Base-by-base conservation (phyloP, 2,888 invertebrate species). In the Pollenia angustigena region DNA sequence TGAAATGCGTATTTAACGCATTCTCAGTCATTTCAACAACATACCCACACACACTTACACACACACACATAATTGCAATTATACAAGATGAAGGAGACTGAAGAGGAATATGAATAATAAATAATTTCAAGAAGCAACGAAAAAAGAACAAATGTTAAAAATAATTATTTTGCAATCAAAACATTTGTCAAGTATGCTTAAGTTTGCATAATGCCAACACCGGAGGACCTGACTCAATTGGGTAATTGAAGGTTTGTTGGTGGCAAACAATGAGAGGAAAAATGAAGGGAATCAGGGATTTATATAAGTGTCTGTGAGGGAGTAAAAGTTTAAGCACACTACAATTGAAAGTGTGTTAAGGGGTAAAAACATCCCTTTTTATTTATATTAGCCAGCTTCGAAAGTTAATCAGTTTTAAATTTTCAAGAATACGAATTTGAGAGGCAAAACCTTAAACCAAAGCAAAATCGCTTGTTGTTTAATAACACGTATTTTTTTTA, bases 81-180 rank as follows among this genome's bases (percentile, higher is more conserved):
- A 23, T 4, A 40, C 18, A 11, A 44, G 58, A 42, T 23, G n/a
- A 66, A 48, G 56, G n/a, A 60, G 16, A 69, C 60, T 56, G 12
- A 16, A 62, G 16, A 42, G 52, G 23, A 46, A 66, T 56, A 56
- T 40, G 64, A 50, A 62, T 74, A 75, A 75, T 69, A 85, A 71
- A 16, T 46, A 40, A 54, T 50, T 71, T 54, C 7, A 4, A 50
- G 16, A 14, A 42, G 46, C 4, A 44, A 44, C 66, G 62, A 66
- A 56, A 78, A 54, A 76, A 32, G 32, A 32, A 48, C 56, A 69
- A 71, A 52, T 52, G 44, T 7, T 60, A 4, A 71, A 79, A 80
- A 81, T 72, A 76, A 80, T 80, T 81, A 85, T 85, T 79, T 81
- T 69, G 87, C 87, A 85, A 85, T 84, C 72, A 87, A 84, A 85